Evolutionary conservation across 1,140 invertebrate genomes (phyloP).

Genomic region (Acromyrmex heyeri): DNA sequence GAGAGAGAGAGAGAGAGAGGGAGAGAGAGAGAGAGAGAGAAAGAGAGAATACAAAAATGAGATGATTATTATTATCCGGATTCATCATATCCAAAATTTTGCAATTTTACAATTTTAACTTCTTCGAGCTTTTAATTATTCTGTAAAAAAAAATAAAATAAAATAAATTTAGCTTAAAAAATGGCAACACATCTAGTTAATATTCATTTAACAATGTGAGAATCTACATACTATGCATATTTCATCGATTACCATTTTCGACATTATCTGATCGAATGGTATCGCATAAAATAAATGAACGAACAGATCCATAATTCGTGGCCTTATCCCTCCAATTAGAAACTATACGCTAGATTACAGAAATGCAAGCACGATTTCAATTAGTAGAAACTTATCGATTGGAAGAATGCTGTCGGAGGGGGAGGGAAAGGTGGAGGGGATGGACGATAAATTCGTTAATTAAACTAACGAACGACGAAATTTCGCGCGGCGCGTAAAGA

Average conservation of each 20-base stretch:
- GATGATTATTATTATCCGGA: not conserved
- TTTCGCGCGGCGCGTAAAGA: conserved; percentile 16
- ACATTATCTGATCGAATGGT: conserved; percentile 25
- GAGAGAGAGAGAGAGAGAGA: too few species aligned
- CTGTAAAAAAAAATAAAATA: not conserved
- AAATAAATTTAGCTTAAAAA: not conserved
- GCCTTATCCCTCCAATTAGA: conserved; percentile 51
- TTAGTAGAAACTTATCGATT: conserved; percentile 58
- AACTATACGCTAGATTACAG: conserved; percentile 32
- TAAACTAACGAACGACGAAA: conserved; percentile 54
- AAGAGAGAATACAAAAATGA: not conserved
- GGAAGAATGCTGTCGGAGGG: conserved; percentile 28
- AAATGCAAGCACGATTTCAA: conserved; percentile 52
- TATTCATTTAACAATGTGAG: conserved; percentile 25
- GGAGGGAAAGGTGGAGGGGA: too few species aligned
- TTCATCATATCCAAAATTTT: not conserved
- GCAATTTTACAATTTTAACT: not conserved
- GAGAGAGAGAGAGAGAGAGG: too few species aligned
- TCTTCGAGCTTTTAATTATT: not conserved
- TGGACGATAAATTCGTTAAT: conserved; percentile 54
- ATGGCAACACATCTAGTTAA: too few species aligned
- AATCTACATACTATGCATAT: conserved; percentile 2
- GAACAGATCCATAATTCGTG: conserved; percentile 46
- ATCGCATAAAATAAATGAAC: conserved; percentile 38
- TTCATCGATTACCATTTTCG: conserved; percentile 18